Evolutionary conservation across 2,797 vertebrate genomes (phyloP).

Genomic region (Ceyx erithaca): DNA sequence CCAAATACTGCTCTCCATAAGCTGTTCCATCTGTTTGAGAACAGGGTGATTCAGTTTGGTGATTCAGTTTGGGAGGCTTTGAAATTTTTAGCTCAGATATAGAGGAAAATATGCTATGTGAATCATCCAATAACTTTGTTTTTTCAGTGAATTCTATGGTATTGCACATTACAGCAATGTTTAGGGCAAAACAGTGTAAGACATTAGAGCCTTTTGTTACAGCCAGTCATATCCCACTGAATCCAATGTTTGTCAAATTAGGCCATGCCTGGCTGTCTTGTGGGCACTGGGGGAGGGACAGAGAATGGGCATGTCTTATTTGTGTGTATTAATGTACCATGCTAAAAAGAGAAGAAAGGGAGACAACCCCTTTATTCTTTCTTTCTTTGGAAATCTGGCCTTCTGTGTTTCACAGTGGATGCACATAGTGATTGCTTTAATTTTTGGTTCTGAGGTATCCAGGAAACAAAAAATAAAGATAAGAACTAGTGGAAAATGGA

Average conservation of each 20-base stretch:
- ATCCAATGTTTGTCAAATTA: not conserved
- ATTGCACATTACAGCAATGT: not conserved
- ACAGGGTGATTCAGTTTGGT: not conserved
- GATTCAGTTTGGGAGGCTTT: slow-evolving; percentile 24
- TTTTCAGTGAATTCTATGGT: not conserved
- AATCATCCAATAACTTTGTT: slow-evolving; percentile 33
- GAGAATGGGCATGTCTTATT: not conserved
- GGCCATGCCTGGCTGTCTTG: not conserved
- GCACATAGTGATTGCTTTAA: not conserved
- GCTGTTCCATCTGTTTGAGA: not conserved
- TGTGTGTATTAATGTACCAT: not conserved
- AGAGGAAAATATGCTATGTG: not conserved
- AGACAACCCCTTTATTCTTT: not conserved
- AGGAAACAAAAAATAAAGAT: not conserved
- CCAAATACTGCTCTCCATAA: not conserved
- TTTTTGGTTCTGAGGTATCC: not conserved
- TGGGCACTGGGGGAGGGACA: not conserved
- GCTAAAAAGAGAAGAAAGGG: not conserved
- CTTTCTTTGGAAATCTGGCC: not conserved
- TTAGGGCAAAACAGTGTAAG: not conserved
- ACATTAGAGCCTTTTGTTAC: slow-evolving; percentile 9
- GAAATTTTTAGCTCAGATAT: slow-evolving; percentile 41
- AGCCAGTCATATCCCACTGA: not conserved
- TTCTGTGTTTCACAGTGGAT: not conserved
- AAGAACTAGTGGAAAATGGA: not conserved